Evolutionary conservation across 2,113 vertebrate species (phyloP).

Genomic region (Rhinoptilus africanus): DNA sequence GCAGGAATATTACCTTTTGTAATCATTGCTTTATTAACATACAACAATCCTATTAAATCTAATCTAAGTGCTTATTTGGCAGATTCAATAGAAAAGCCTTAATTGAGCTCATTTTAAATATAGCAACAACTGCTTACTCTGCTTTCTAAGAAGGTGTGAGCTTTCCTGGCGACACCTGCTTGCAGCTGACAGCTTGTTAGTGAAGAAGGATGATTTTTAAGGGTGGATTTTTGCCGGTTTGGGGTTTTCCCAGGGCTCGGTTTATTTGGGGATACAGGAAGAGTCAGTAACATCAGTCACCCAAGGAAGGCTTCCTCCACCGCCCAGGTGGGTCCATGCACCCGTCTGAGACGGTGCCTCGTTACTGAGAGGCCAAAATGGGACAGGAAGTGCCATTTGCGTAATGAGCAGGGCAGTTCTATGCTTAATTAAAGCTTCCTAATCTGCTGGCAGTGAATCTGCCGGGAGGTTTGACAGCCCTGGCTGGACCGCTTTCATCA

Average conservation of each 20-base stretch:
- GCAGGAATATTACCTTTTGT: conserved; percentile 34
- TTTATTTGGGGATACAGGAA: neutral
- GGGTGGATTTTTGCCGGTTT: conserved; percentile 2
- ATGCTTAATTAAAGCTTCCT: conserved; percentile 44
- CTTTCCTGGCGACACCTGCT: neutral
- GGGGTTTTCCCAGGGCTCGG: neutral
- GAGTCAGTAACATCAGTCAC: neutral
- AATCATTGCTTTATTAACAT: conserved; percentile 59
- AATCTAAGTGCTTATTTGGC: conserved; percentile 66
- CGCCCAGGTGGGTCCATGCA: neutral
- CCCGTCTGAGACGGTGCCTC: neutral
- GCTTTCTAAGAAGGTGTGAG: conserved; percentile 57
- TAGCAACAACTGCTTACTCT: conserved; percentile 60
- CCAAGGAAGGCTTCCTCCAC: neutral
- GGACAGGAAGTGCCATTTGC: conserved; percentile 12
- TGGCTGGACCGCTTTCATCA: conserved; percentile 57
- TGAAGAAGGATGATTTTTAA: neutral
- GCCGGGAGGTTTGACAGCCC: conserved; percentile 37
- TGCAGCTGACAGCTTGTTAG: conserved; percentile 59
- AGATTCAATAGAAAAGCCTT: conserved; percentile 62
- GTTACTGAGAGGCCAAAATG: neutral
- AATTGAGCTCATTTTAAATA: conserved; percentile 57
- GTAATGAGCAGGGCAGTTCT: neutral
- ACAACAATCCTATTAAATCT: conserved; percentile 59
- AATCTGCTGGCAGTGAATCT: conserved; percentile 29